phyloP scores from a whole-genome alignment of 37 sponge, comb jelly and placozoan genomes.

The Aphrocallistes beatrix region DNA sequence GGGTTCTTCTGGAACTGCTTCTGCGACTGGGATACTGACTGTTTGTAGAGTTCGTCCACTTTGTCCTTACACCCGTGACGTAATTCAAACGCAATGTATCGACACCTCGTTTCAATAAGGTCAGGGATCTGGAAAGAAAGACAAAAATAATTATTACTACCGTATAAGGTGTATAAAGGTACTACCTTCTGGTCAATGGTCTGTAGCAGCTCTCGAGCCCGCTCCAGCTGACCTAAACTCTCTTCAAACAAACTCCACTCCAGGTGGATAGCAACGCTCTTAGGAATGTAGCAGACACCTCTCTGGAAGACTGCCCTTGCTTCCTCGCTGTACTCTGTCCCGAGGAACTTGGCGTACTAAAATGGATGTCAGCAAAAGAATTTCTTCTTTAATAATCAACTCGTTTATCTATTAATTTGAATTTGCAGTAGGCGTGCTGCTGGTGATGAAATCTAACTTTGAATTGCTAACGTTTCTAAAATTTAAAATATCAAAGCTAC shows the following conservation, averaged over 20 bases:
- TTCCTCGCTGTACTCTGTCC: conserved; percentile 17
- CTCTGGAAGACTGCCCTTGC: conserved; percentile 35
- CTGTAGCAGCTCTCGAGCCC: not conserved
- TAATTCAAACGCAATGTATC: not conserved
- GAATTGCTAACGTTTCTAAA: too few relatives aligned
- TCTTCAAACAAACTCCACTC: conserved; percentile 67
- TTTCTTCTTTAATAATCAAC: too few relatives aligned
- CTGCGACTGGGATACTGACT: not conserved
- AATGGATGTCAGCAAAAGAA: too few relatives aligned
- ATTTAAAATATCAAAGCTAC: too few relatives aligned
- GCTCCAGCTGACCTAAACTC: conserved; percentile 25
- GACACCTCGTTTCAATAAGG: not conserved
- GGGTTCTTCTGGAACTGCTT: not conserved
- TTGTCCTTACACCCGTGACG: conserved; percentile 6
- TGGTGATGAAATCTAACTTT: too few relatives aligned
- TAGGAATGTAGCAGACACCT: conserved; percentile 42
- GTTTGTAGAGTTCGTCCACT: not conserved
- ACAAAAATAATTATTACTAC: not conserved
- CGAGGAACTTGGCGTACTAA: conserved; percentile 55
- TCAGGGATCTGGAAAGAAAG: not conserved
- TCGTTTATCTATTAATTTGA: too few relatives aligned
- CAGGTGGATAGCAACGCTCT: conserved; percentile 55
- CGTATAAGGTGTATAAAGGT: too few relatives aligned
- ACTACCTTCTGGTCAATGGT: not conserved
- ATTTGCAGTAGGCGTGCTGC: too few relatives aligned